These are phyloP conservation scores for Podarcis siculus DNA, from an alignment of 2,797 vertebrate species.

Conservation along the genomic window DNA sequence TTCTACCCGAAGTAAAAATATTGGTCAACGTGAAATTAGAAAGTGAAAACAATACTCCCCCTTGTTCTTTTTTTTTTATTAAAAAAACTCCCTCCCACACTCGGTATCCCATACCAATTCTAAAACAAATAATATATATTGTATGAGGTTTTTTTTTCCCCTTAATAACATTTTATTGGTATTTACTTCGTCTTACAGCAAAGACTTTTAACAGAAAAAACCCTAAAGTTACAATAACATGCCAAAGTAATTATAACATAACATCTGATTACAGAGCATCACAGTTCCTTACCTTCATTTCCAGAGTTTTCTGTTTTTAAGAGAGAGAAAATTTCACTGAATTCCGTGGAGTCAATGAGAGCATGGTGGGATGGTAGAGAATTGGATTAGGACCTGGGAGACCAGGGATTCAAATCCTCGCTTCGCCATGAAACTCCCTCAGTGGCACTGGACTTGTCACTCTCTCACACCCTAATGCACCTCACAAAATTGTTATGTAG, in stretches of 20 bases:
- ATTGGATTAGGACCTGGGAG: neutral
- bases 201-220: conserved; percentile 62
- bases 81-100: conserved; percentile 62
- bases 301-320: neutral
- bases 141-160: conserved; percentile 56
- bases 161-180: conserved; percentile 65
- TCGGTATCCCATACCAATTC: conserved; percentile 54
- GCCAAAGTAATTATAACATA: conserved; percentile 57
- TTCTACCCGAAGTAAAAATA: conserved; percentile 74
- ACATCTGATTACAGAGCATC: conserved; percentile 38
- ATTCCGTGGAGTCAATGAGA: neutral
- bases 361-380: neutral
- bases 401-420: neutral
- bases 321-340: conserved; percentile 25
- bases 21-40: conserved; percentile 71
- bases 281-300: conserved; percentile 22
- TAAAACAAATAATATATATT: conserved; percentile 68
- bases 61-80: conserved; percentile 35
- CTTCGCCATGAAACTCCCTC: neutral
- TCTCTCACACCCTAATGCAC: neutral
- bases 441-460: neutral
- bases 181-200: conserved; percentile 67
- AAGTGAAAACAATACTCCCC: conserved; percentile 69
- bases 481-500: neutral
- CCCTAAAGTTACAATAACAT: conserved; percentile 57